A percentile compares a stretch with the other conserved stretches of the same genome.
Evolutionary conservation across 2,797 vertebrate species (phyloP).

Genomic region (Knipowitschia caucasica): DNA sequence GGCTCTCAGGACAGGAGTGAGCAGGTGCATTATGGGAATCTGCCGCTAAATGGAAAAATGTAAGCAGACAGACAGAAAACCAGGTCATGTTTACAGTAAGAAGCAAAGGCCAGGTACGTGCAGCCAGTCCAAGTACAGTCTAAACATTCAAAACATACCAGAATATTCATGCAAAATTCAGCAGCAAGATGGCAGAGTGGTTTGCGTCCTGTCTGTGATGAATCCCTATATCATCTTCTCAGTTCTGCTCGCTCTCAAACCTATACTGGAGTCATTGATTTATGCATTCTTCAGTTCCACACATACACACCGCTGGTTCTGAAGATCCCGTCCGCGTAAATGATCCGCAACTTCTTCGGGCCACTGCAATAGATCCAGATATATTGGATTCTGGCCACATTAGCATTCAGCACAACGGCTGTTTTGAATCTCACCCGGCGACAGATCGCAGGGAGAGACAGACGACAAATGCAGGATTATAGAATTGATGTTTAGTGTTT

Average conservation of each 20-base stretch:
- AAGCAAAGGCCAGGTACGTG: neutral
- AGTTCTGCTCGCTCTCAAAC: neutral
- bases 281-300: neutral
- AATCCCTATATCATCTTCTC: too few species aligned
- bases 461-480: constrained; percentile 38
- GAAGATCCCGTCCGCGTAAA: constrained; percentile 19
- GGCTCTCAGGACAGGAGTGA: neutral
- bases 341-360: constrained; percentile 13
- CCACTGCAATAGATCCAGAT: constrained; percentile 20
- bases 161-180: too few species aligned
- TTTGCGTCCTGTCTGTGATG: too few species aligned
- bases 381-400: constrained; percentile 44
- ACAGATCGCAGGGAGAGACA: constrained; percentile 28
- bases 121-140: neutral
- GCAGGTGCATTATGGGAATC: neutral
- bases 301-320: too few species aligned
- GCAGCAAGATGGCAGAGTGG: too few species aligned
- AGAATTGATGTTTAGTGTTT: constrained; percentile 32
- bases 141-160: neutral
- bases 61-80: neutral
- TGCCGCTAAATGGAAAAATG: neutral
- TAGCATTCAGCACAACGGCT: constrained; percentile 21
- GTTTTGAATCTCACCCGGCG: constrained; percentile 16
- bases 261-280: neutral
- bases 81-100: neutral